Base-by-base conservation (phyloP, 2,888 invertebrate species). In the Pollenia amentaria region DNA sequence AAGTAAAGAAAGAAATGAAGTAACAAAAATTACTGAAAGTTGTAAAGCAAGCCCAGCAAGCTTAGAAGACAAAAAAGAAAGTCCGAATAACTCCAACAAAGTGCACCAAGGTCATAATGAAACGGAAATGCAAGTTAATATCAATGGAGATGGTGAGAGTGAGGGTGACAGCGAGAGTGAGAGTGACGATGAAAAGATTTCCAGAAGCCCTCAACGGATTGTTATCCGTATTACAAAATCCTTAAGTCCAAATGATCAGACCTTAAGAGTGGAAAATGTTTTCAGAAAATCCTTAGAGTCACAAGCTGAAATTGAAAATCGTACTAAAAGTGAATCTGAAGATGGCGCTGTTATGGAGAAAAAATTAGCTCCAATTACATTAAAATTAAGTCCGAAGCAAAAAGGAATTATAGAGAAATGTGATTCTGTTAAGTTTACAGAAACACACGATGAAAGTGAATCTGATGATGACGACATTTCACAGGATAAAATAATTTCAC, bases 171-270 rank as follows among this genome's bases (percentile, higher is more conserved):
- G n/a, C n/a, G n/a, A n/a, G n/a, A n/a, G 18, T 46, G 53, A 44
- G 8, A 44, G 4, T n/a, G 69, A 53, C 42, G 29, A 53, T 9
- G 76, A 55, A 70, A 38, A 18, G 8, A 18, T 16, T 42, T 12
- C 73, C 11, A 64, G 6, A 9, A 53, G 64, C 11, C 64, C 53
- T 12, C 72, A 65, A 46, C 80, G 72, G 46, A 80, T 80, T 73
- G 80, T 80, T 6, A 55, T 80, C 46, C 72, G 80, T 21, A 73
- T 80, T 21, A 80, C 64, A 11, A 80, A 80, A 73, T 64, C 64
- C 1, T 51, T 64, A 1, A 80, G 80, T 55, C 44, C 53, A 14
- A 64, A 46, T 46, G 42, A 64, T n/a, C 55, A 55, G 4, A 40
- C 21, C 14, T 57, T 64, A 16, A 55, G 21, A 18, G 80, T 72